These are phyloP conservation scores for Heterotis niloticus DNA, from an alignment of 2,113 vertebrate genomes.

Conservation along the genomic window DNA sequence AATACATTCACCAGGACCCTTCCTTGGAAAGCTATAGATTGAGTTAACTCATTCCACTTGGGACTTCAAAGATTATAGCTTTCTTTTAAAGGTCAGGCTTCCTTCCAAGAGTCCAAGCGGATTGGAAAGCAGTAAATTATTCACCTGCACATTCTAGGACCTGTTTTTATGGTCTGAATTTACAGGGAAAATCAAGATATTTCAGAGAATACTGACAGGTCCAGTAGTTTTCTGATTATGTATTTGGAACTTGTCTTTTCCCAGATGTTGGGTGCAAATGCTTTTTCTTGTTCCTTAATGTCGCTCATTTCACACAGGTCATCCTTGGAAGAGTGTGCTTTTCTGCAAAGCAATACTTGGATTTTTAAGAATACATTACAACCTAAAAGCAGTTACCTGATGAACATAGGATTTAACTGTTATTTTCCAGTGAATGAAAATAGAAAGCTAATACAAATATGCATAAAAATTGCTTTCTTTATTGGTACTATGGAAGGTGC, in stretches of 20 bases:
- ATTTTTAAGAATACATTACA: no score
- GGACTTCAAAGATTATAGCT: constrained; percentile 44
- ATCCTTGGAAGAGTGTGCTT: constrained; percentile 15
- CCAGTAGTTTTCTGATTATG: constrained; percentile 34
- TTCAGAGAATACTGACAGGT: constrained; percentile 28
- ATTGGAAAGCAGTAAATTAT: constrained; percentile 50
- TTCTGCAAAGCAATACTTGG: constrained; percentile 6
- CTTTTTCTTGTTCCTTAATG: constrained; percentile 24
- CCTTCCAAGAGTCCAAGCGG: constrained; percentile 42
- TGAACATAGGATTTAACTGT: no score
- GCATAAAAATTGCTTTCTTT: no score
- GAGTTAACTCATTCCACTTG: constrained; percentile 48
- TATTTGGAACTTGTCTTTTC: constrained; percentile 32
- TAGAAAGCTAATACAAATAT: no score
- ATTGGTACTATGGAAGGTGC: no score
- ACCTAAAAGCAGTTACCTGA: no score
- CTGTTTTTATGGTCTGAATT: constrained; percentile 42
- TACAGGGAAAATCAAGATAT: constrained; percentile 37
- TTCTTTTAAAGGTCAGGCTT: constrained; percentile 47
- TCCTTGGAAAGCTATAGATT: constrained; percentile 43
- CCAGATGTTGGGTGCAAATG: constrained; percentile 37
- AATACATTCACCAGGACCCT: constrained; percentile 31
- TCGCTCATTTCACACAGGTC: constrained; percentile 25
- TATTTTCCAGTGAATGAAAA: no score
- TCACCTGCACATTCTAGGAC: constrained; percentile 45